phyloP scores from a whole-genome alignment of 2,113 vertebrate genomes.

The Erythrocercus mccallii region DNA sequence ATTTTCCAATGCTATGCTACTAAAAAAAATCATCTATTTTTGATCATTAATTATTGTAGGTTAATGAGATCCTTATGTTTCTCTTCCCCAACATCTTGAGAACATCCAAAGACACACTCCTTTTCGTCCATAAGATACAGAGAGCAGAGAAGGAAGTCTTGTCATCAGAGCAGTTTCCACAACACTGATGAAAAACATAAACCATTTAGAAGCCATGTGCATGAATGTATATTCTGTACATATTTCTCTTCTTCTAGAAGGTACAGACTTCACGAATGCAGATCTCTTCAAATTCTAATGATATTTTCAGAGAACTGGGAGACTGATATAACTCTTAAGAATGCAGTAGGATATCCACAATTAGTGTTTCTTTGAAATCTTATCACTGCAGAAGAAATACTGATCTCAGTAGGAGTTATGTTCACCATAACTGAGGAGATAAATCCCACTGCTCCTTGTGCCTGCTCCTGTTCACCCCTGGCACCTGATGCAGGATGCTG shows the following conservation, averaged over 20 bases:
- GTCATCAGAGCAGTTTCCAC: background rate
- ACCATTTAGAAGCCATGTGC: background rate
- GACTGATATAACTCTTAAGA: background rate
- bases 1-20: background rate
- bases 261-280: background rate
- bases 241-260: background rate
- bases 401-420: background rate
- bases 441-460: background rate
- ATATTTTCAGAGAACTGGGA: background rate
- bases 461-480: background rate
- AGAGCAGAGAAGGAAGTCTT: background rate
- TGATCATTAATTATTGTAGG: background rate
- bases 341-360: background rate
- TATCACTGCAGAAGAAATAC: background rate
- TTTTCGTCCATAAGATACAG: background rate
- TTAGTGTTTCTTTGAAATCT: background rate
- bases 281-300: background rate
- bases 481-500: background rate
- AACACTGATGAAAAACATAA: background rate
- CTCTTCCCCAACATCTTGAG: background rate
- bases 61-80: background rate
- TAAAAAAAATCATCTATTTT: background rate
- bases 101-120: background rate
- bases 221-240: background rate
- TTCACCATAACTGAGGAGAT: background rate